These are phyloP conservation scores for Elmis aenea DNA, from an alignment of 2,888 invertebrate species.

Conservation along the genomic window DNA sequence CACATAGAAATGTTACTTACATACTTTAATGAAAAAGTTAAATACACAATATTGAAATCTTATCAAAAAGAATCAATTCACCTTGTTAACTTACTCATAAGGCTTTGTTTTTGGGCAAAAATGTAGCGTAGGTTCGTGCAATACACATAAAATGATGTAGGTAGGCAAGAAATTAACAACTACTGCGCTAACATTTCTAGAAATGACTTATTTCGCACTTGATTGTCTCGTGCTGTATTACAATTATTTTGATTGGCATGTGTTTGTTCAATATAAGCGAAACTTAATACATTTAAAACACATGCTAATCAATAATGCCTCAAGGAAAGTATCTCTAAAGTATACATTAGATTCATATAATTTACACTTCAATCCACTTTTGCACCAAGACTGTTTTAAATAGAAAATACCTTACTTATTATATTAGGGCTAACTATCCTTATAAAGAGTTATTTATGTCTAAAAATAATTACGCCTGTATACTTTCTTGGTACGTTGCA, in stretches of 20 bases:
- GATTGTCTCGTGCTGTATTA: slow-evolving; percentile 43
- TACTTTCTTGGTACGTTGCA: slow-evolving; percentile 39
- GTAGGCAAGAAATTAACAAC: too few relatives aligned
- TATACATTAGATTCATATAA: too few relatives aligned
- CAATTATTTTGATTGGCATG: slow-evolving; percentile 23
- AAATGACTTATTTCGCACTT: slow-evolving; percentile 42
- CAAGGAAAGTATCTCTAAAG: too few relatives aligned
- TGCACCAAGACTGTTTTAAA: too few relatives aligned
- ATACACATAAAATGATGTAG: slow-evolving; percentile 6
- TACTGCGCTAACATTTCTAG: slow-evolving; percentile 28
- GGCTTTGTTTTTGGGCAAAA: slow-evolving; percentile 3
- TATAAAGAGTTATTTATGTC: slow-evolving; percentile 29
- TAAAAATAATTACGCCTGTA: slow-evolving; percentile 43
- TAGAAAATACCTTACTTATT: slow-evolving; percentile 17
- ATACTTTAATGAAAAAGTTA: slow-evolving; percentile 12
- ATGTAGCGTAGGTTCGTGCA: slow-evolving; percentile 1
- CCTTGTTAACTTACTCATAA: slow-evolving; percentile 2
- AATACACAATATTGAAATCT: slow-evolving; percentile 8
- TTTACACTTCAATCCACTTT: too few relatives aligned
- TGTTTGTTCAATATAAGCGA: too few relatives aligned
- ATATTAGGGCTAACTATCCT: slow-evolving; percentile 14
- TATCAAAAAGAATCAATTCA: slow-evolving; percentile 3
- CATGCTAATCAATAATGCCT: too few relatives aligned
- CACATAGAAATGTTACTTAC: slow-evolving; percentile 31
- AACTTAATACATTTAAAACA: too few relatives aligned